These are phyloP conservation scores for Neria commutata DNA, from an alignment of 2,888 invertebrate species.

Conservation along the genomic window DNA sequence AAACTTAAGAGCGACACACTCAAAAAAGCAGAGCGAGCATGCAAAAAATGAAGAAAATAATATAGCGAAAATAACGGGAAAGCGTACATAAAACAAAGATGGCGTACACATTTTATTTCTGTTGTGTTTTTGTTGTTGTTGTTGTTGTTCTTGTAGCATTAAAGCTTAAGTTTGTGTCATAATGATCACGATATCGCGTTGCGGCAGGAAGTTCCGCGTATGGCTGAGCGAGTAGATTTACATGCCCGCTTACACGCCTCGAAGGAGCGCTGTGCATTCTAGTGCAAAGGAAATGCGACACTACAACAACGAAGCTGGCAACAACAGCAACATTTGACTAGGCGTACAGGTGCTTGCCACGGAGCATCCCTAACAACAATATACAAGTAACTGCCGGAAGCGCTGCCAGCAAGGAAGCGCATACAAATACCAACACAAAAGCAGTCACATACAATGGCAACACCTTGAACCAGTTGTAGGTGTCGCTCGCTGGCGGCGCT, in stretches of 20 bases:
- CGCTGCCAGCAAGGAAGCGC: too few species aligned
- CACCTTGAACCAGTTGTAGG: conserved; percentile 24
- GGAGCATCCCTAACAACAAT: too few species aligned
- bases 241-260: neutral
- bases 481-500: neutral
- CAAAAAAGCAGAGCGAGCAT: neutral
- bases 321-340: too few species aligned
- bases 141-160: conserved; percentile 19
- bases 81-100: neutral
- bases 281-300: too few species aligned
- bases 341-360: too few species aligned
- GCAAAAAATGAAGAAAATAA: neutral
- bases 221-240: neutral
- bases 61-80: neutral
- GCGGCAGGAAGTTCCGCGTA: neutral
- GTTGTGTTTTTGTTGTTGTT: conserved; percentile 29
- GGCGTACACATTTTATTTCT: conserved; percentile 9
- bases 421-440: too few species aligned
- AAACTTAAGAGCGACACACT: neutral
- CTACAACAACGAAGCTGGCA: too few species aligned
- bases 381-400: too few species aligned
- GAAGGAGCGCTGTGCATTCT: too few species aligned
- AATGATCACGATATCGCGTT: neutral
- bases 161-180: neutral
- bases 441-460: conserved; percentile 9